Percentiles rank a stretch among this genome's conserved stretches.
Evolutionary conservation across 2,113 vertebrate genomes (phyloP).

Genomic region (Rhinoptilus africanus): DNA sequence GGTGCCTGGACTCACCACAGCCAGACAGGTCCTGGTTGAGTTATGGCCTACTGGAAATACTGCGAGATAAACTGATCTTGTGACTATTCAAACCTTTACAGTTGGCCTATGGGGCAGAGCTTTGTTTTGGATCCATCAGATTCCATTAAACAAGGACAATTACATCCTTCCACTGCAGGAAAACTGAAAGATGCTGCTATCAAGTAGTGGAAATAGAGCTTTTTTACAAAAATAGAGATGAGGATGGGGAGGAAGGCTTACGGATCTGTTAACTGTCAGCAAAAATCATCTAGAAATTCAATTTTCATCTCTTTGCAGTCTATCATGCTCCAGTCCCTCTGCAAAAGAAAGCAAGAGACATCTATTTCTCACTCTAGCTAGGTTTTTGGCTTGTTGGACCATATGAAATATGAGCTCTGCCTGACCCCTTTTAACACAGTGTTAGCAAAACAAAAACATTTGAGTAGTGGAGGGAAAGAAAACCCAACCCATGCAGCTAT

Average conservation of each 20-base stretch:
- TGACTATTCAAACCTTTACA: neutral
- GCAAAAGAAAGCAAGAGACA: slow-evolving; percentile 5
- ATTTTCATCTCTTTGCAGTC: slow-evolving; percentile 9
- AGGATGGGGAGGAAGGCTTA: neutral
- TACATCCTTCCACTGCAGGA: neutral
- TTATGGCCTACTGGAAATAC: neutral
- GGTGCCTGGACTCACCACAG: neutral
- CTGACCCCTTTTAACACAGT: slow-evolving; percentile 61
- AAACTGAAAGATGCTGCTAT: neutral
- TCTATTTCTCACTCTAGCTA: slow-evolving; percentile 18
- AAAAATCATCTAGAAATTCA: neutral
- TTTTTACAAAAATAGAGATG: neutral
- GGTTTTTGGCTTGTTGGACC: slow-evolving; percentile 45
- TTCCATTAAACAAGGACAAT: neutral
- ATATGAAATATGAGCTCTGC: slow-evolving; percentile 59
- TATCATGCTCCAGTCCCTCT: neutral
- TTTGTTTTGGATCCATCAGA: neutral
- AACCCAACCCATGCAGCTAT: slow-evolving; percentile 60
- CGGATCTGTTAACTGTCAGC: neutral
- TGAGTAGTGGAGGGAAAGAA: slow-evolving; percentile 43
- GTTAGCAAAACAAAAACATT: slow-evolving; percentile 71
- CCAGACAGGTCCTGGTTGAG: neutral
- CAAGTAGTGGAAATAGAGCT: neutral
- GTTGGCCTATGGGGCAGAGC: neutral
- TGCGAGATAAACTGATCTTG: neutral